Evolutionary conservation across 1,140 invertebrate genomes (phyloP).

Genomic region (Sarcophaga peregrina): DNA sequence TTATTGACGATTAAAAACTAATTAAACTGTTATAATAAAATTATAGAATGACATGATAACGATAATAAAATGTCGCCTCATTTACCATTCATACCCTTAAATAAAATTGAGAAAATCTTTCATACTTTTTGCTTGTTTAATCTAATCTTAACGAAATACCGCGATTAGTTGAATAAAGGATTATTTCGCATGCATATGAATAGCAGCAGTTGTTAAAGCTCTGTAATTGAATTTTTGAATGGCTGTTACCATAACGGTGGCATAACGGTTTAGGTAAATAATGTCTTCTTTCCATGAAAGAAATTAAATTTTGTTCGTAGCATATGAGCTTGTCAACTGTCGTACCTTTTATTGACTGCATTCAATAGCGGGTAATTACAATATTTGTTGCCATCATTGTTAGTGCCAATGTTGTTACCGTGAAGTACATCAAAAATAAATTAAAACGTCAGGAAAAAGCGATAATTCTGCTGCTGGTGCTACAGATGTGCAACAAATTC

Average conservation of each 20-base stretch:
- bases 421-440: slow-evolving; percentile 36
- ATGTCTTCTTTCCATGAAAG: background rate
- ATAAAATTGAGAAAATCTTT: too few relatives aligned
- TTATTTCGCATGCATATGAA: too few relatives aligned
- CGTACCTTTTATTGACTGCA: background rate
- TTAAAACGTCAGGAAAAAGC: background rate
- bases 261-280: slow-evolving; percentile 9
- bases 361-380: background rate
- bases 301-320: background rate
- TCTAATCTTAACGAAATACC: too few relatives aligned
- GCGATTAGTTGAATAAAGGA: too few relatives aligned
- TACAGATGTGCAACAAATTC: background rate
- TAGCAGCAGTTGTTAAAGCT: background rate
- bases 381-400: background rate
- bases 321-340: slow-evolving; percentile 33
- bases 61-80: too few relatives aligned
- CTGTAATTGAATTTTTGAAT: too few relatives aligned
- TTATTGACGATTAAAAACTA: too few relatives aligned
- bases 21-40: too few relatives aligned
- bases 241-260: too few relatives aligned
- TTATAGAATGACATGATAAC: too few relatives aligned
- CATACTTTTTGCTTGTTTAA: too few relatives aligned
- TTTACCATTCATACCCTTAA: too few relatives aligned
- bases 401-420: background rate
- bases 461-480: background rate